These are phyloP conservation scores for Bicyclus anynana DNA, from an alignment of 1,140 invertebrate species.

Conservation along the genomic window DNA sequence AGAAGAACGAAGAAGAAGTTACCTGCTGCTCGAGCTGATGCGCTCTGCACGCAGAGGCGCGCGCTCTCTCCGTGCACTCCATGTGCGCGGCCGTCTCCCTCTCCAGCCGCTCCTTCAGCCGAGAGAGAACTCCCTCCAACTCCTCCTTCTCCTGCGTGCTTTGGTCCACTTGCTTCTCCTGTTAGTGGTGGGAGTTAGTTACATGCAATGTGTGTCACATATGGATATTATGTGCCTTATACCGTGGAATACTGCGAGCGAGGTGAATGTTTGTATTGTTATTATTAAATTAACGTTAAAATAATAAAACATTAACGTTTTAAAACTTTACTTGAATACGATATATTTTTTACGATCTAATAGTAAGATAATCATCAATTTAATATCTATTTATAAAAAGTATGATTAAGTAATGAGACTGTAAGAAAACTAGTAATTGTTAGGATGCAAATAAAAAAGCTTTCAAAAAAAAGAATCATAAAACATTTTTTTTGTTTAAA, in stretches of 20 bases:
- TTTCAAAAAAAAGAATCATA: too few relatives aligned
- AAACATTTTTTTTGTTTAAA: too few relatives aligned
- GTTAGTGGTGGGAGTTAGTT: slow-evolving; percentile 39
- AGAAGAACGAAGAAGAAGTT: too few relatives aligned
- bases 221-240: neutral
- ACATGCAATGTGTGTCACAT: slow-evolving; percentile 4
- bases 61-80: slow-evolving; percentile 89
- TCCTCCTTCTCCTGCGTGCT: slow-evolving; percentile 95
- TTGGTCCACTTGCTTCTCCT: slow-evolving; percentile 93
- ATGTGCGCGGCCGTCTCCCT: slow-evolving; percentile 92
- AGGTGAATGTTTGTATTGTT: neutral
- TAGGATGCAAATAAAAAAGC: too few relatives aligned
- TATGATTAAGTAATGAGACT: too few relatives aligned
- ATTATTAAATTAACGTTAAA: too few relatives aligned
- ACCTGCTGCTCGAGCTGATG: slow-evolving; percentile 83
- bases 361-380: too few relatives aligned
- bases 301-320: too few relatives aligned
- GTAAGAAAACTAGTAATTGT: too few relatives aligned
- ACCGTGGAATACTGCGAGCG: slow-evolving; percentile 12
- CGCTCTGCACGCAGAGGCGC: slow-evolving; percentile 85
- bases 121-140: slow-evolving; percentile 87
- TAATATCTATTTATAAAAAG: too few relatives aligned
- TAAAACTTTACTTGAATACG: too few relatives aligned
- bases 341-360: too few relatives aligned
- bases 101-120: slow-evolving; percentile 93